Evolutionary conservation across 2,113 vertebrate genomes (phyloP).

Genomic region (Mustela lutreola): DNA sequence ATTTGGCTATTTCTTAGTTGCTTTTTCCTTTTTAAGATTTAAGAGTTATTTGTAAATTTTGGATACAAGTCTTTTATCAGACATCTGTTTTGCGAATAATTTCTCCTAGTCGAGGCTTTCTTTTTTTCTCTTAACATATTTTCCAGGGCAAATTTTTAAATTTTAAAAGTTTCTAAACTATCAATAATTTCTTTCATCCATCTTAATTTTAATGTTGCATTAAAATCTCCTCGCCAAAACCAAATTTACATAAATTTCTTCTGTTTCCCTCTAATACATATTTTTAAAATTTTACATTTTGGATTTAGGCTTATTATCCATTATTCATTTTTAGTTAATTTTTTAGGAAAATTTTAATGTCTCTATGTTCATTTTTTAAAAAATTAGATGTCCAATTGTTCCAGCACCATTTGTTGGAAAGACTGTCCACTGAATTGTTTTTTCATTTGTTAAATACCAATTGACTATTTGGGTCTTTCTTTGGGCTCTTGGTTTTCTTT

Average conservation of each 20-base stretch:
- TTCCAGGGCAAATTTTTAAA: background rate
- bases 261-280: background rate
- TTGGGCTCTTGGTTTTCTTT: background rate
- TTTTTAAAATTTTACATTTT: too few relatives aligned
- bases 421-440: background rate
- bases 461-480: background rate
- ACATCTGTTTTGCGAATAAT: background rate
- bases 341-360: background rate
- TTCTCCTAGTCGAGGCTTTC: background rate
- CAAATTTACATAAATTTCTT: background rate
- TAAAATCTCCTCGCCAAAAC: background rate
- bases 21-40: background rate
- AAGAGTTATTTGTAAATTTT: background rate
- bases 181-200: background rate
- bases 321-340: background rate
- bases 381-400: background rate
- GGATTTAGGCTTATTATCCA: background rate
- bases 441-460: background rate
- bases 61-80: background rate
- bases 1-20: background rate
- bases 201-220: background rate
- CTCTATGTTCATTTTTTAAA: background rate
- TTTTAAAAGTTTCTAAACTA: background rate
- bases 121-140: background rate
- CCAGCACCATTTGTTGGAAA: background rate